phyloP scores from a whole-genome alignment of 2,888 invertebrate species.

The Oxycera nigricornis region DNA sequence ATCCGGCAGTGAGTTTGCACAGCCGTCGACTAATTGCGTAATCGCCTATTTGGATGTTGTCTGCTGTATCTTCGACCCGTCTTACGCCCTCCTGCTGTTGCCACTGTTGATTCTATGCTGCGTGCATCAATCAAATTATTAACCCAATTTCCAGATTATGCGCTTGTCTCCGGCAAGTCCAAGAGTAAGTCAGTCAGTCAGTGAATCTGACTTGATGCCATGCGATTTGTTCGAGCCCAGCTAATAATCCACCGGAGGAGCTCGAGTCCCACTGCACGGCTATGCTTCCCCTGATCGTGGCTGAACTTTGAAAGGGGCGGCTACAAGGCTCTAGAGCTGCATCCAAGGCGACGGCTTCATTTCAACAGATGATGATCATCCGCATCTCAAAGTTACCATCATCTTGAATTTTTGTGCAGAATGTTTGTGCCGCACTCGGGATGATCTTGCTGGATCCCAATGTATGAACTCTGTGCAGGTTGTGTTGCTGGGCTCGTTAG shows the following conservation, averaged over 20 bases:
- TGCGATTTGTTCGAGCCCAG: slow-evolving; percentile 24
- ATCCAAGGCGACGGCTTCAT: background rate
- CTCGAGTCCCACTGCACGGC: slow-evolving; percentile 12
- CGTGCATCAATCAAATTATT: slow-evolving; percentile 48
- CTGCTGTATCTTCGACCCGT: background rate
- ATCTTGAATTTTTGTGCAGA: background rate
- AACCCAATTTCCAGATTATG: slow-evolving; percentile 44
- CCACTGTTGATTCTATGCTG: slow-evolving; percentile 31
- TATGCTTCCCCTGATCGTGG: background rate
- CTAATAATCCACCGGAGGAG: slow-evolving; percentile 1
- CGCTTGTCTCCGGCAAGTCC: slow-evolving; percentile 19
- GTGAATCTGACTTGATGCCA: slow-evolving; percentile 21
- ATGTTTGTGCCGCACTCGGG: background rate
- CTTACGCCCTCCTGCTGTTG: background rate
- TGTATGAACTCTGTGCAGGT: too few relatives aligned
- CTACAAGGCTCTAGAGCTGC: background rate
- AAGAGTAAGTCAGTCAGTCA: background rate
- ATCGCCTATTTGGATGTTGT: slow-evolving; percentile 42
- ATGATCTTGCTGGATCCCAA: too few relatives aligned
- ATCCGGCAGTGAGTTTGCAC: slow-evolving; percentile 4
- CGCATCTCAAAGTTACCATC: background rate
- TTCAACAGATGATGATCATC: background rate
- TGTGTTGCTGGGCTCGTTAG: too few relatives aligned
- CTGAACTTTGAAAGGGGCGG: background rate
- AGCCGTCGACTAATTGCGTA: slow-evolving; percentile 44